Conservation (phyloP, 2,113 vertebrate genomes). For the Zosterops pallidus region DNA sequence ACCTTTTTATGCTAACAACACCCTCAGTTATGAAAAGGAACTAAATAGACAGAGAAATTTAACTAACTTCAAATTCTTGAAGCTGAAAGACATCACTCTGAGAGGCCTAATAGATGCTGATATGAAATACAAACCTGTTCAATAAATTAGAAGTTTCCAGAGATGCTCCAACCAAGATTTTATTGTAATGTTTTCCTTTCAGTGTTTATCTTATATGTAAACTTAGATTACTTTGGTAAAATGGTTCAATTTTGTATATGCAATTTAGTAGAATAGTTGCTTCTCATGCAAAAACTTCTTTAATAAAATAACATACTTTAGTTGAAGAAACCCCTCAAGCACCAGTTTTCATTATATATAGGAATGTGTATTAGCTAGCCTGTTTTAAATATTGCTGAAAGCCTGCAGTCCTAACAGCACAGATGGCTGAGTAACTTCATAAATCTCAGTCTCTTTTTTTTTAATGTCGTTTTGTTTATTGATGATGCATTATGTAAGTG, state of each 20-base stretch:
- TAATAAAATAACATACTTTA: neutral
- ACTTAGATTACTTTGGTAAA: neutral
- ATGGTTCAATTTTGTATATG: neutral
- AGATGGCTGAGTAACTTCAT: conserved; percentile 46
- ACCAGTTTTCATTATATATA: neutral
- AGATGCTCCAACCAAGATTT: neutral
- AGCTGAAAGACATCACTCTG: neutral
- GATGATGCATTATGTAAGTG: conserved; percentile 7
- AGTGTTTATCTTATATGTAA: neutral
- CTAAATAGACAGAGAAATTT: neutral
- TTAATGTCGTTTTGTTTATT: conserved; percentile 57
- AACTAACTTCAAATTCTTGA: neutral
- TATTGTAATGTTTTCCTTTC: neutral
- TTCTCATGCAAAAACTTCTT: neutral
- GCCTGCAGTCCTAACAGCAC: neutral
- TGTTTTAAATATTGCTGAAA: conserved; percentile 37
- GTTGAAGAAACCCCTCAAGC: neutral
- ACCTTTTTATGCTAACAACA: neutral
- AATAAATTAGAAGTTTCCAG: neutral
- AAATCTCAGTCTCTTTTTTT: conserved; percentile 16
- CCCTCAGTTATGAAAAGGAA: neutral
- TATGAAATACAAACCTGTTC: neutral
- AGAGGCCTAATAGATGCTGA: neutral
- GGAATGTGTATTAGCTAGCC: neutral
- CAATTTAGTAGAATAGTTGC: neutral